Base-by-base conservation (phyloP, 2,113 vertebrate genomes). In the Bombycilla garrulus region DNA sequence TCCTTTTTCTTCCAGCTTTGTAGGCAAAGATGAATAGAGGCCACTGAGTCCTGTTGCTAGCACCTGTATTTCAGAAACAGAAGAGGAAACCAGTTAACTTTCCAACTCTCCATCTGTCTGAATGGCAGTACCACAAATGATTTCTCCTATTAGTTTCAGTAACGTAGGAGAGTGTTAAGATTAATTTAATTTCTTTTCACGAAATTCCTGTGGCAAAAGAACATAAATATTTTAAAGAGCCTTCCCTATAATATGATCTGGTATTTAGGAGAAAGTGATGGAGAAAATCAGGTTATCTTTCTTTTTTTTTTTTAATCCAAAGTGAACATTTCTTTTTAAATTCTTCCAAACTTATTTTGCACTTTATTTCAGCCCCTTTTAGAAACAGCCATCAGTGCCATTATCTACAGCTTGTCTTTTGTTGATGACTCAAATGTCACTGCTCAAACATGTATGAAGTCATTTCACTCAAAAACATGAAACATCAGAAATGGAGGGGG, bases 11-110 rank as follows among this genome's bases (percentile, higher is more conserved):
- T 99, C 99, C 92, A 99, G 97, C 90, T 99, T 99, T 17, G 99
- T 98, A 90, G 99, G 99, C 95, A 99, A 97, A 47, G 99, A 99
- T 1, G 99, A 99, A 96, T 99, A 99, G 81, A 99, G 98, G 50
- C 99, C 99, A 81, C 99, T 99, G 73, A 99, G 97, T 61, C 99
- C 99, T 7, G 99, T 99, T 86, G 99, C 99, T 78, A 99, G 97
- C 45, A 99, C 99, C 99, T 99, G 91, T 26, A 64, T 95, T 95
- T 93, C 35, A 89, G 92, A 94, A 93, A 84, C 4, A 81, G 14
- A 40, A 80, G 42, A 77, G 26, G 20, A 84, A 66, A 24, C 40
- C 31, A 24, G n/a, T 50, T 42, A 50, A 58, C 69, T 57, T 79
- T 50, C 29, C 67, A 93, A 42, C 17, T 23, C 22, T 33, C n/a